Evolutionary conservation across 2,113 vertebrate species (phyloP).

Genomic region (Gracilinanus agilis): DNA sequence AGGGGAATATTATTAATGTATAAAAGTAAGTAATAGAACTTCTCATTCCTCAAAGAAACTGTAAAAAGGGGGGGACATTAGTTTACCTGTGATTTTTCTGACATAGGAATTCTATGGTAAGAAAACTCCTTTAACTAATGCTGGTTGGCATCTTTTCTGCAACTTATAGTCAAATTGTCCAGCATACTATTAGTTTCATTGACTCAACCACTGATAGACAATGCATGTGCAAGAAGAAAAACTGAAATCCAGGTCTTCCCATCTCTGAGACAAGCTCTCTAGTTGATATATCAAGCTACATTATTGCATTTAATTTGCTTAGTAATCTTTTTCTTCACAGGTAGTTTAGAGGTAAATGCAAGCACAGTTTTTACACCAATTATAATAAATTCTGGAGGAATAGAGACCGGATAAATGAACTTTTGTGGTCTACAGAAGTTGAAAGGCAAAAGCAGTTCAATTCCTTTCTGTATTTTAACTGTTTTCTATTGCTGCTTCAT

Average conservation of each 20-base stretch:
- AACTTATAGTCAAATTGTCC: neutral
- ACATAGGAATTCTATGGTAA: neutral
- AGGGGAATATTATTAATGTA: neutral
- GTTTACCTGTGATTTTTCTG: neutral
- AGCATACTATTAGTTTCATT: neutral
- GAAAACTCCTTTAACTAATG: neutral
- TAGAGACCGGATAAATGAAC: neutral
- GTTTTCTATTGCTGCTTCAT: slow-evolving; percentile 51
- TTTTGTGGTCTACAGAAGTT: slow-evolving; percentile 38
- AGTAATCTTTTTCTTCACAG: slow-evolving; percentile 34
- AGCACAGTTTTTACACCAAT: slow-evolving; percentile 26
- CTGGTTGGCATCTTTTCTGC: neutral
- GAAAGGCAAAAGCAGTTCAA: slow-evolving; percentile 61
- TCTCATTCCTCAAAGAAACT: neutral
- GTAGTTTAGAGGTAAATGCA: slow-evolving; percentile 9
- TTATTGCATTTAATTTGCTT: neutral
- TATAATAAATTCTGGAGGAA: slow-evolving; percentile 22
- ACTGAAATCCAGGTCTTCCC: neutral
- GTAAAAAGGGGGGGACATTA: neutral
- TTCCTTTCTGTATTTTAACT: slow-evolving; percentile 69
- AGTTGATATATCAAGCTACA: neutral
- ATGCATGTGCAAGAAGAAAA: neutral
- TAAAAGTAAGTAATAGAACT: neutral
- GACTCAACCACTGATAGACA: neutral
- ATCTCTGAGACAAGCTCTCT: neutral